Conservation (phyloP, 2,888 invertebrate genomes). For the Tetragnatha montana region DNA sequence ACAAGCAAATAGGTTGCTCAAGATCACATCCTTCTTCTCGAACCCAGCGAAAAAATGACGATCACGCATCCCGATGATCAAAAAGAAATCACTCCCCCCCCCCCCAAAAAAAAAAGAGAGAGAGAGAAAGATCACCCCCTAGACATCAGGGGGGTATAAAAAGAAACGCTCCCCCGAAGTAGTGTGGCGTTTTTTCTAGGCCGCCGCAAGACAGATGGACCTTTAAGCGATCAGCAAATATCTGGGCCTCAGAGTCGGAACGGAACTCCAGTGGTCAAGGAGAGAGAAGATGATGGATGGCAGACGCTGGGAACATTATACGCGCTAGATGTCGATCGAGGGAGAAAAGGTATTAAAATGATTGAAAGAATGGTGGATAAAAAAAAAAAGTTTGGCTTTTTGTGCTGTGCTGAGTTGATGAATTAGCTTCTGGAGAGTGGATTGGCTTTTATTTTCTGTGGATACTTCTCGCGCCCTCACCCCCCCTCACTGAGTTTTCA, state of each 20-base stretch:
- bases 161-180: constrained; percentile 16
- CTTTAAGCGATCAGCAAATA: constrained; percentile 70
- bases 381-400: constrained; percentile 22
- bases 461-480: background rate
- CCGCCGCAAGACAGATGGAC: constrained; percentile 68
- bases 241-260: constrained; percentile 47
- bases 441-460: background rate
- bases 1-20: no score
- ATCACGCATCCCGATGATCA: no score
- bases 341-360: constrained; percentile 41
- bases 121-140: no score
- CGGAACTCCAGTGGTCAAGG: constrained; percentile 56
- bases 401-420: constrained; percentile 23
- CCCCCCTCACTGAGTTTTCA: background rate
- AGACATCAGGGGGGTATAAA: background rate
- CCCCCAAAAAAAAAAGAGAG: no score
- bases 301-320: constrained; percentile 9
- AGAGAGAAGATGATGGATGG: constrained; percentile 60
- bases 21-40: no score
- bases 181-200: background rate
- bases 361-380: constrained; percentile 46
- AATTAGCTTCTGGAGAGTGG: constrained; percentile 30
- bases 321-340: constrained; percentile 23
- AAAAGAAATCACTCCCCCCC: no score
- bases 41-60: no score